These are phyloP conservation scores for Harpagifer antarcticus DNA, from an alignment of 2,797 vertebrate species.

Conservation along the genomic window DNA sequence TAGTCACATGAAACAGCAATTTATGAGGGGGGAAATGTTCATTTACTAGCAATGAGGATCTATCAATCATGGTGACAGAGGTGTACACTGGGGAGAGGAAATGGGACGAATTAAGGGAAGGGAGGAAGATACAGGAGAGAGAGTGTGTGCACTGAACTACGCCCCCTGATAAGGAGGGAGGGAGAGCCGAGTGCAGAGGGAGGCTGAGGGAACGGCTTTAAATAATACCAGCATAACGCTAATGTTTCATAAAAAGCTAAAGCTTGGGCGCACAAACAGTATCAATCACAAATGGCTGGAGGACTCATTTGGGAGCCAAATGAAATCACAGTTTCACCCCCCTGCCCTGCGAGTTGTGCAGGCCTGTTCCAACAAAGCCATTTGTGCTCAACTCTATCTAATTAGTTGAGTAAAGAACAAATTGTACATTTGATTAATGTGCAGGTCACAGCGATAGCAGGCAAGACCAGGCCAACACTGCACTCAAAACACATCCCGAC, in stretches of 20 bases:
- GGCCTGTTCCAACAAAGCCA: conserved; percentile 49
- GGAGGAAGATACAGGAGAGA: conserved; percentile 54
- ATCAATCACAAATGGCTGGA: conserved; percentile 71
- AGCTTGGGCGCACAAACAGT: conserved; percentile 54
- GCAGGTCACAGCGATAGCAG: conserved; percentile 7
- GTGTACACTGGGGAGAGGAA: conserved; percentile 70
- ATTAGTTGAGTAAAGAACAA: conserved; percentile 64
- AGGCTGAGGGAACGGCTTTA: conserved; percentile 30
- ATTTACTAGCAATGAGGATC: conserved; percentile 81
- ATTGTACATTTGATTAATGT: conserved; percentile 69
- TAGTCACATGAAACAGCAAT: conserved; percentile 83
- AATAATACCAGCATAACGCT: conserved; percentile 54
- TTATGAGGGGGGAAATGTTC: conserved; percentile 81
- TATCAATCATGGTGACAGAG: conserved; percentile 83
- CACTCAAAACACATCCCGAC: conserved; percentile 17
- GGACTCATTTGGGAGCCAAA: conserved; percentile 72
- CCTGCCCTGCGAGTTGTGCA: conserved; percentile 18
- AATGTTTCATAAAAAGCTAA: conserved; percentile 64
- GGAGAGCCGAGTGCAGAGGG: conserved; percentile 3
- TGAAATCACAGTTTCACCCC: conserved; percentile 67
- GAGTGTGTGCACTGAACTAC: conserved; percentile 59
- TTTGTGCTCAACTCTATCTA: conserved; percentile 63
- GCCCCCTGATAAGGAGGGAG: conserved; percentile 58
- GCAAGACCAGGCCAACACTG: conserved; percentile 11
- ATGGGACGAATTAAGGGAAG: conserved; percentile 57